Conservation (phyloP, 2,113 vertebrate genomes). For the Haliaeetus leucogaster region DNA sequence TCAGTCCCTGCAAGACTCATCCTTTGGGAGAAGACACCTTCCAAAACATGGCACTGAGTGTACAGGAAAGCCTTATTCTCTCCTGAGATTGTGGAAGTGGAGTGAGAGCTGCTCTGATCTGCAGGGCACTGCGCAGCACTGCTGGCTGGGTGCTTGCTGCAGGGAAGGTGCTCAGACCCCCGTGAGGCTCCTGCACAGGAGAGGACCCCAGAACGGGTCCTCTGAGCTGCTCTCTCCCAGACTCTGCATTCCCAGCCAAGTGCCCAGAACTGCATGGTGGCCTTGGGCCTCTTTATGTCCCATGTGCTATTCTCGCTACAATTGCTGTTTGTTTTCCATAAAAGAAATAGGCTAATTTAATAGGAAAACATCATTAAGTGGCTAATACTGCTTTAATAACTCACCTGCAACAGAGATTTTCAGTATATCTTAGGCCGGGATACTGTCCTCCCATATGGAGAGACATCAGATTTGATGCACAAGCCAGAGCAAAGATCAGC, state of each 20-base stretch:
- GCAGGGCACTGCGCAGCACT: rapidly evolving
- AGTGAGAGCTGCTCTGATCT: neutral
- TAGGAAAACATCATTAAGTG: neutral
- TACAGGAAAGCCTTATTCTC: neutral
- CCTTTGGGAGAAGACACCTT: neutral
- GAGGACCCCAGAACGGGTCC: rapidly evolving
- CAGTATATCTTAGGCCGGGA: neutral
- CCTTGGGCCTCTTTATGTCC: neutral
- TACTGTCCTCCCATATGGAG: neutral
- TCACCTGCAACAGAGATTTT: neutral
- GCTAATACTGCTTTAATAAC: neutral
- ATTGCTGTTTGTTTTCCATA: neutral
- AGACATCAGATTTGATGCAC: neutral
- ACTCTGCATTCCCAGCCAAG: neutral
- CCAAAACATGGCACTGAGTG: neutral
- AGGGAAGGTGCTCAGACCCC: neutral
- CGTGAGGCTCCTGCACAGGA: neutral
- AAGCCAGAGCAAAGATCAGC: neutral
- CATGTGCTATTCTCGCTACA: neutral
- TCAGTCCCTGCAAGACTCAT: neutral
- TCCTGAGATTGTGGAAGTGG: neutral
- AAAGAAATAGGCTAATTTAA: neutral
- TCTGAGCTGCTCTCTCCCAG: neutral
- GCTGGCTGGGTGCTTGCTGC: neutral
- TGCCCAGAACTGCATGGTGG: too few species aligned